These are phyloP conservation scores for Tretioscincus oriximinensis DNA, from an alignment of 2,113 vertebrate species.

Conservation along the genomic window DNA sequence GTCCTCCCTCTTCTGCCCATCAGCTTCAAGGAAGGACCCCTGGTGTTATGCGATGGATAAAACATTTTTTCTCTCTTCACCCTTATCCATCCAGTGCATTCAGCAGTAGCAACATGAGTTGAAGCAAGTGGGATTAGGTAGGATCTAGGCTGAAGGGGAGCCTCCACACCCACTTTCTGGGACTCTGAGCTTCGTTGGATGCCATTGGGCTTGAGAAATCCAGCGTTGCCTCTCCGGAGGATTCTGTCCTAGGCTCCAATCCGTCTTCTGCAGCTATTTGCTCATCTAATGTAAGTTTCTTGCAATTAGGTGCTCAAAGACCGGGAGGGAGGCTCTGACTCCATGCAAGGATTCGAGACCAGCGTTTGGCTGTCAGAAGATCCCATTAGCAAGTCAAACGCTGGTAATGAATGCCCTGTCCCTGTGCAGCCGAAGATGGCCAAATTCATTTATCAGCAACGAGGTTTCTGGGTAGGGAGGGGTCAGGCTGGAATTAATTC, in stretches of 20 bases:
- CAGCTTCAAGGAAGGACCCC: too few relatives aligned
- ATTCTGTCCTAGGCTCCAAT: not conserved
- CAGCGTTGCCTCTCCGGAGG: not conserved
- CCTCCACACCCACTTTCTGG: too few relatives aligned
- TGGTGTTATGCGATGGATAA: too few relatives aligned
- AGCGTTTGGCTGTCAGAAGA: slow-evolving; percentile 62
- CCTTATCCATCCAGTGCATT: too few relatives aligned
- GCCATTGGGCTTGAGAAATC: not conserved
- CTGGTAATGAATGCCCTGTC: slow-evolving; percentile 51
- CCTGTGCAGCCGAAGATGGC: slow-evolving; percentile 53
- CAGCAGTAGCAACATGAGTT: too few relatives aligned
- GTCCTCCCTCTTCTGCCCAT: too few relatives aligned
- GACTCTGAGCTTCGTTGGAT: not conserved
- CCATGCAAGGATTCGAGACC: slow-evolving; percentile 65
- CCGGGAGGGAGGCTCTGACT: slow-evolving; percentile 42
- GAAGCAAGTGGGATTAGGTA: too few relatives aligned
- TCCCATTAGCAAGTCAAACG: slow-evolving; percentile 68
- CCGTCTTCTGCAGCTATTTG: not conserved
- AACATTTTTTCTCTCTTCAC: too few relatives aligned
- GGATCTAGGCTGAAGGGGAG: too few relatives aligned
- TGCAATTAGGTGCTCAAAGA: slow-evolving; percentile 58
- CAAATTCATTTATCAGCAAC: slow-evolving; percentile 57
- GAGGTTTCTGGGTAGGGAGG: slow-evolving; percentile 25
- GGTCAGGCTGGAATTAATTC: too few relatives aligned
- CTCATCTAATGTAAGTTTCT: slow-evolving; percentile 6